These are phyloP conservation scores for Trachelus troglodyta DNA, from an alignment of 2,888 invertebrate species.

Conservation along the genomic window DNA sequence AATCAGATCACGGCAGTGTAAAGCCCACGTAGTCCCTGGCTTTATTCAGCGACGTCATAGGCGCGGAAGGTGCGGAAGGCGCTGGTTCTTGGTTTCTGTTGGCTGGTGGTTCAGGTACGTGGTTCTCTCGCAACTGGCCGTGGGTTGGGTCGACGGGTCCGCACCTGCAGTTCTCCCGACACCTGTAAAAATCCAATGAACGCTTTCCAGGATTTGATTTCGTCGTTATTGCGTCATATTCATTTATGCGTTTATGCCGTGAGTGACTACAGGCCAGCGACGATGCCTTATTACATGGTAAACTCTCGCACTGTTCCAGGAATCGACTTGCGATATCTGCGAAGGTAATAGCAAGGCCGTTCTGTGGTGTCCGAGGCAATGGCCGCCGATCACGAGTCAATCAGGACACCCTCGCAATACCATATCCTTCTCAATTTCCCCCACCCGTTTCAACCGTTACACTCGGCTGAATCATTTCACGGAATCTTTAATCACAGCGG, in stretches of 20 bases:
- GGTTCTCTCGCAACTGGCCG: background rate
- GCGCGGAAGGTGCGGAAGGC: constrained; percentile 6
- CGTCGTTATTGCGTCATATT: constrained; percentile 3
- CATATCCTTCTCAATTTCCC: background rate
- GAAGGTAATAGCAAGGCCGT: constrained; percentile 32
- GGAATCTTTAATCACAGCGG: background rate
- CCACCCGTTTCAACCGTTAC: background rate
- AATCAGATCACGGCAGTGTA: background rate
- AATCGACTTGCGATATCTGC: background rate
- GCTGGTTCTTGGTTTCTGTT: constrained; percentile 22
- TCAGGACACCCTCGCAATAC: background rate
- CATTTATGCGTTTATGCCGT: background rate
- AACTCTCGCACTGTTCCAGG: background rate
- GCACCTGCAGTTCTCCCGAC: constrained; percentile 34
- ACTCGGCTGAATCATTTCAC: background rate
- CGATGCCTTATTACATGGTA: background rate
- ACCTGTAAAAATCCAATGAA: constrained; percentile 33
- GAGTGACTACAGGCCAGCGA: background rate
- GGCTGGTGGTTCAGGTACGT: background rate
- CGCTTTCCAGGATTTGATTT: constrained; percentile 19
- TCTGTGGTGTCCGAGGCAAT: constrained; percentile 10
- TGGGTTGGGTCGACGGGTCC: constrained; percentile 11
- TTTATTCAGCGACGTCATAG: constrained; percentile 1
- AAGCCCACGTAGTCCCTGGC: constrained; percentile 1
- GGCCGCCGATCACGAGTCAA: background rate